These are phyloP conservation scores for zebrafish (Danio rerio) DNA, from an alignment of 2,113 vertebrate species.

Conservation along the genomic window DNA sequence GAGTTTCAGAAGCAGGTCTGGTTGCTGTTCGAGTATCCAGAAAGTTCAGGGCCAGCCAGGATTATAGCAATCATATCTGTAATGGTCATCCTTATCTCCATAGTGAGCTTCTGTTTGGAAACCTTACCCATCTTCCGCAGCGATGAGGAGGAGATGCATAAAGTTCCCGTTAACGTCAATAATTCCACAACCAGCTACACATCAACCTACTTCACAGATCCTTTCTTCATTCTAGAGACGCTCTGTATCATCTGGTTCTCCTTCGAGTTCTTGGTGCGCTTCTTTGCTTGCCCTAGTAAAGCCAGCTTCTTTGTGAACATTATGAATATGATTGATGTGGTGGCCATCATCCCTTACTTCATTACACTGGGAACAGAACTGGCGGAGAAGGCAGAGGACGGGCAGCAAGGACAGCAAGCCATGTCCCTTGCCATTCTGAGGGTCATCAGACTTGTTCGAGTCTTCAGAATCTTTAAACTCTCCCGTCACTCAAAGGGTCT, in stretches of 20 bases:
- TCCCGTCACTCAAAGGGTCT: conserved; percentile 97
- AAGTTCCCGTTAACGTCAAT: conserved; percentile 78
- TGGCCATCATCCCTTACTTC: conserved; percentile 98
- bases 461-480: conserved; percentile 98
- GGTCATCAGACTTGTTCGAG: conserved; percentile 94
- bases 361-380: conserved; percentile 96
- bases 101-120: conserved; percentile 98
- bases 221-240: conserved; percentile 98
- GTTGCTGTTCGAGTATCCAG: conserved; percentile 97
- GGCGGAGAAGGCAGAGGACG: conserved; percentile 92
- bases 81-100: conserved; percentile 98
- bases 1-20: conserved; percentile 99
- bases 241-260: conserved; percentile 99
- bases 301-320: conserved; percentile 97
- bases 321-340: conserved; percentile 99
- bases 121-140: conserved; percentile 94
- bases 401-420: conserved; percentile 95
- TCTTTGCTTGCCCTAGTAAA: conserved; percentile 98
- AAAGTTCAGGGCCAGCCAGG: conserved; percentile 97
- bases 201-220: conserved; percentile 91
- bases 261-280: conserved; percentile 96
- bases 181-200: conserved; percentile 89
- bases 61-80: conserved; percentile 99
- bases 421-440: conserved; percentile 98
- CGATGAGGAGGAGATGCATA: conserved; percentile 88